Conservation (phyloP, 1,140 invertebrate genomes). For the Drosophila kanapiae region DNA sequence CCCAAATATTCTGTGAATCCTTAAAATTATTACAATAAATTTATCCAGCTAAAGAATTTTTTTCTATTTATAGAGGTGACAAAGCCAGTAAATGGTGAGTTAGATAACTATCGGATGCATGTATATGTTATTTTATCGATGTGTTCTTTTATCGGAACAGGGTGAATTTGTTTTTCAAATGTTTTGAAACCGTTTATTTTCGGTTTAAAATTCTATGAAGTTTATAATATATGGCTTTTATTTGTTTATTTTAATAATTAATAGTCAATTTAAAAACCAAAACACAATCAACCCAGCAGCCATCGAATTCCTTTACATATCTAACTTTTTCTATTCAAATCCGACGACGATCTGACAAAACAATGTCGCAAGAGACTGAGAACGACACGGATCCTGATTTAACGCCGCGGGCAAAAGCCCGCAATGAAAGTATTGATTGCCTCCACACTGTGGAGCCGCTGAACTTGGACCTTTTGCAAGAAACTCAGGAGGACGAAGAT, state of each 20-base stretch:
- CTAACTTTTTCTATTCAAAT: background rate
- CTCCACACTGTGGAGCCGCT: too few relatives aligned
- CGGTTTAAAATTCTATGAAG: background rate
- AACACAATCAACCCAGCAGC: background rate
- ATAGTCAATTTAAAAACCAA: too few relatives aligned
- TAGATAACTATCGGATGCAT: background rate
- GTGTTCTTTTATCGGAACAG: background rate
- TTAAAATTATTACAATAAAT: background rate
- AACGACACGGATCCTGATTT: background rate
- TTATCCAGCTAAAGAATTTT: conserved; percentile 11
- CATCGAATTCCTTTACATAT: too few relatives aligned
- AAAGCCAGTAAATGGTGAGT: background rate
- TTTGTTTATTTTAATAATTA: background rate
- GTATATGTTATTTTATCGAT: conserved; percentile 19
- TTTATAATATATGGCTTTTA: too few relatives aligned
- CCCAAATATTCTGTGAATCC: conserved; percentile 1
- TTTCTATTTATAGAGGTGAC: conserved; percentile 18
- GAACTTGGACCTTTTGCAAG: too few relatives aligned
- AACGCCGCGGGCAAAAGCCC: too few relatives aligned
- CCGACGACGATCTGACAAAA: background rate
- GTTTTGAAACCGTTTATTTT: background rate
- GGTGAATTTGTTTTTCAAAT: background rate
- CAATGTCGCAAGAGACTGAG: background rate
- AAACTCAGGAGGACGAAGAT: background rate
- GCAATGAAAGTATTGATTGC: too few relatives aligned